phyloP scores from a whole-genome alignment of 1,140 invertebrate species.

The Aphaenogaster ashmeadi region DNA sequence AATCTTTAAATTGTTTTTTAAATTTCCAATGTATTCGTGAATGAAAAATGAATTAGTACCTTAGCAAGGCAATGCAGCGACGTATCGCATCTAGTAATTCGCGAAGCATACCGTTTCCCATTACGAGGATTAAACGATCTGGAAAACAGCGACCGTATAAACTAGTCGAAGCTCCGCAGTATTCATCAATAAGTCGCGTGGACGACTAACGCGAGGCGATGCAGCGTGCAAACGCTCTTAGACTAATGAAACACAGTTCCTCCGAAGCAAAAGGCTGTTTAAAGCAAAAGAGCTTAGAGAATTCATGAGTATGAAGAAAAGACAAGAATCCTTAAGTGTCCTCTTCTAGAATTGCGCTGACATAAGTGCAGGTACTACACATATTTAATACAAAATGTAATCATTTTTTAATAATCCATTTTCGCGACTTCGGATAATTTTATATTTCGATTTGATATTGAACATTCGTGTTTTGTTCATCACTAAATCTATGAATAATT shows the following conservation, averaged over 20 bases:
- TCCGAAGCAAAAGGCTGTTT: conserved; percentile 16
- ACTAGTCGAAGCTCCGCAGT: conserved; percentile 49
- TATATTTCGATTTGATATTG: not conserved
- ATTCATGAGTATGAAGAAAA: not conserved
- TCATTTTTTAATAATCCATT: not conserved
- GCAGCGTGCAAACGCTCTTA: conserved; percentile 27
- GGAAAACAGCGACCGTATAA: conserved; percentile 73
- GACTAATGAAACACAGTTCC: conserved; percentile 52
- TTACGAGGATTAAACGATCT: conserved; percentile 81
- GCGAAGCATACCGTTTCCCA: conserved; percentile 69
- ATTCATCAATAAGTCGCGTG: conserved; percentile 41
- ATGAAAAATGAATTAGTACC: not conserved
- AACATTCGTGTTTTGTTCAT: not conserved
- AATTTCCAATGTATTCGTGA: not conserved
- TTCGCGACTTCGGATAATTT: not conserved
- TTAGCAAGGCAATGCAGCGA: not conserved
- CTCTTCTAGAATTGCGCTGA: not conserved
- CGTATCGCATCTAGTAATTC: conserved; percentile 1
- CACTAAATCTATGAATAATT: not conserved
- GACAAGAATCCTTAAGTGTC: not conserved
- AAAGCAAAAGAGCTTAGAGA: not conserved
- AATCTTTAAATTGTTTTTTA: conserved; percentile 23
- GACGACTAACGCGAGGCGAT: conserved; percentile 37
- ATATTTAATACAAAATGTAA: not conserved
- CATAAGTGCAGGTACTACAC: not conserved